Percentiles rank a stretch among this genome's conserved stretches.
phyloP scores from a whole-genome alignment of 2,888 invertebrate genomes.

The Pyrrhia umbra region DNA sequence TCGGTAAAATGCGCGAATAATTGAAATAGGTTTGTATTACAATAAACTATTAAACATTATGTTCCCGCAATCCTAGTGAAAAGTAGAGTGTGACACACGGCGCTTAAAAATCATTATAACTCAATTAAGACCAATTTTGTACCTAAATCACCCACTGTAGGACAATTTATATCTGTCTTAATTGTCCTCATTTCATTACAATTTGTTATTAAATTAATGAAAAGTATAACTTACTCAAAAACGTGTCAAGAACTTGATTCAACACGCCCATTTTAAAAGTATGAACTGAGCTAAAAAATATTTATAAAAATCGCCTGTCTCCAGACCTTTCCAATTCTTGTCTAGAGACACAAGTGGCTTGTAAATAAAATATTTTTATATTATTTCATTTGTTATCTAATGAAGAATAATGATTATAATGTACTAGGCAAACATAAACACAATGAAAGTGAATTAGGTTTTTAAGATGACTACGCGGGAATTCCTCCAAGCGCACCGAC shows the following conservation, averaged over 20 bases:
- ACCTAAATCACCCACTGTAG: no score
- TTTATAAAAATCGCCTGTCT: not conserved
- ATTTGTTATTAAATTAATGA: not conserved
- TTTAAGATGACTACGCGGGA: constrained; percentile 19
- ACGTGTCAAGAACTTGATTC: constrained; percentile 44
- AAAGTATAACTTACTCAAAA: constrained; percentile 41
- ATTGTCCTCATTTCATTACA: no score
- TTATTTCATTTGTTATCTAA: constrained; percentile 55
- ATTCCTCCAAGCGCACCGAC: no score
- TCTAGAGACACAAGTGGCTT: constrained; percentile 24
- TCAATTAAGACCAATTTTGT: no score
- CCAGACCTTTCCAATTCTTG: constrained; percentile 3
- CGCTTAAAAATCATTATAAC: no score
- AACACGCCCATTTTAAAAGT: constrained; percentile 42
- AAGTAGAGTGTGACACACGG: no score
- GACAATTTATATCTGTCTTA: no score
- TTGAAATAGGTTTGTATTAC: no score
- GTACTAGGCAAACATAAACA: constrained; percentile 51
- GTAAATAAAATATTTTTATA: constrained; percentile 18
- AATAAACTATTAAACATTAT: no score
- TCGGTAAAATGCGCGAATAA: no score
- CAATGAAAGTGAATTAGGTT: constrained; percentile 30
- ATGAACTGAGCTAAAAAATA: constrained; percentile 7
- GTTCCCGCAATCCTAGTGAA: no score
- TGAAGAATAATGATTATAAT: constrained; percentile 10